phyloP scores from a whole-genome alignment of 2,888 invertebrate genomes.

The Biston stratarius region DNA sequence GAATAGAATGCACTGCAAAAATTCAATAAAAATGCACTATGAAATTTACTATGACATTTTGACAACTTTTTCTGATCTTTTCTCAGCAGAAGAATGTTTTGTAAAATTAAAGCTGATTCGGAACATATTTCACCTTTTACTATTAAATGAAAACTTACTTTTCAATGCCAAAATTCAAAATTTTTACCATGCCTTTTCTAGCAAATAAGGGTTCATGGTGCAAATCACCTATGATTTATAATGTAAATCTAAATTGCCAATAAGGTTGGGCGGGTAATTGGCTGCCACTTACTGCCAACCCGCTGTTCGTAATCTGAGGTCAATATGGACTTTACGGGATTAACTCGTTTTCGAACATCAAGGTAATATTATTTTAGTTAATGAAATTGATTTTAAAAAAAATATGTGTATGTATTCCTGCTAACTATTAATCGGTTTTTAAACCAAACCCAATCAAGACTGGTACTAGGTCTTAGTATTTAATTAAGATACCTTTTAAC shows the following conservation, averaged over 20 bases:
- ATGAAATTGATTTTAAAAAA: neutral
- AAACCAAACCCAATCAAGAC: no score
- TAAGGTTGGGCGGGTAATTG: slow-evolving; percentile 29
- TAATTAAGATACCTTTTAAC: no score
- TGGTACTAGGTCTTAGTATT: no score
- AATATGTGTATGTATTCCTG: neutral
- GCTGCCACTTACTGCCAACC: slow-evolving; percentile 21
- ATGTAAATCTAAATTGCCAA: slow-evolving; percentile 37
- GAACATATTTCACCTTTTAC: no score
- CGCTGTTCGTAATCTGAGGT: slow-evolving; percentile 8
- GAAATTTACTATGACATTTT: no score
- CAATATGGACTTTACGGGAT: slow-evolving; percentile 12
- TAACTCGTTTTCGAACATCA: slow-evolving; percentile 12
- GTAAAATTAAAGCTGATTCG: no score
- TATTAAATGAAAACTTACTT: no score
- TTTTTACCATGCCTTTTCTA: neutral
- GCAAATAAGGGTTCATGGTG: neutral
- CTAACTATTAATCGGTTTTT: no score
- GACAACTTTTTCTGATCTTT: no score
- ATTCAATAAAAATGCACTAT: no score
- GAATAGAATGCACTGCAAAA: no score
- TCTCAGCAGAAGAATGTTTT: no score
- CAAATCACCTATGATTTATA: slow-evolving; percentile 25
- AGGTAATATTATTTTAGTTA: neutral
- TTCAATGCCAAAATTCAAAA: neutral